Percentiles rank a stretch among this genome's conserved stretches.
Evolutionary conservation across 1,140 invertebrate genomes (phyloP).

Genomic region (Drosophila lacertosa): DNA sequence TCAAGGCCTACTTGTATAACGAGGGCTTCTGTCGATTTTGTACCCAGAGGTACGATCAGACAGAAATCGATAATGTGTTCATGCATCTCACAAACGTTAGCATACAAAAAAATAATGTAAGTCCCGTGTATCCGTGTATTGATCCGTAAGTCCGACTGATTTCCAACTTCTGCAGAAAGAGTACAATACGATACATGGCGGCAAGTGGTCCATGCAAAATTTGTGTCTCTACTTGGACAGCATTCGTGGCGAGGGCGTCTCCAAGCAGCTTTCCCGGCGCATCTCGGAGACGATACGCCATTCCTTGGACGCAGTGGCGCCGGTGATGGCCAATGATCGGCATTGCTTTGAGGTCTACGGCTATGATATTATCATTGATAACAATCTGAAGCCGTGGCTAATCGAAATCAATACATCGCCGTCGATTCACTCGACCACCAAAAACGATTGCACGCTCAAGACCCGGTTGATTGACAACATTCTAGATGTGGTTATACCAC

Average conservation of each 20-base stretch:
- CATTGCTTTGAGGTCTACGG: conserved; percentile 96
- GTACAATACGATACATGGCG: conserved; percentile 97
- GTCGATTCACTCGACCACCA: conserved; percentile 96
- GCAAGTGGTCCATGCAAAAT: conserved; percentile 97
- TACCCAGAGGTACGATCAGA: conserved; percentile 92
- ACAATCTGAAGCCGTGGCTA: conserved; percentile 93
- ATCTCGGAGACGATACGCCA: conserved; percentile 95
- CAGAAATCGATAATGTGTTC: conserved; percentile 92
- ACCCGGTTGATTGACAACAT: conserved; percentile 98
- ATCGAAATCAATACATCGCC: conserved; percentile 97
- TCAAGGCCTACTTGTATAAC: conserved; percentile 93
- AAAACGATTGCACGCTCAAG: conserved; percentile 97
- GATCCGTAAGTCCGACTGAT: not conserved
- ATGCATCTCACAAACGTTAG: conserved; percentile 95
- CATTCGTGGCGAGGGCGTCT: conserved; percentile 93
- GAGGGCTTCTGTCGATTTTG: conserved; percentile 92
- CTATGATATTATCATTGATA: conserved; percentile 95
- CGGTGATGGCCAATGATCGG: conserved; percentile 90
- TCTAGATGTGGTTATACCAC: conserved; percentile 94
- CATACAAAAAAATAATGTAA: conserved; percentile 91
- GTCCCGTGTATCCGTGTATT: conserved; percentile 58
- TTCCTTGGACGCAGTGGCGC: conserved; percentile 92
- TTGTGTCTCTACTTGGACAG: conserved; percentile 95
- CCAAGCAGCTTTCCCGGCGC: conserved; percentile 91
- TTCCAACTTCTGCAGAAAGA: conserved; percentile 89